phyloP scores from a whole-genome alignment of 1,140 invertebrate species.

The Conus ventricosus region DNA sequence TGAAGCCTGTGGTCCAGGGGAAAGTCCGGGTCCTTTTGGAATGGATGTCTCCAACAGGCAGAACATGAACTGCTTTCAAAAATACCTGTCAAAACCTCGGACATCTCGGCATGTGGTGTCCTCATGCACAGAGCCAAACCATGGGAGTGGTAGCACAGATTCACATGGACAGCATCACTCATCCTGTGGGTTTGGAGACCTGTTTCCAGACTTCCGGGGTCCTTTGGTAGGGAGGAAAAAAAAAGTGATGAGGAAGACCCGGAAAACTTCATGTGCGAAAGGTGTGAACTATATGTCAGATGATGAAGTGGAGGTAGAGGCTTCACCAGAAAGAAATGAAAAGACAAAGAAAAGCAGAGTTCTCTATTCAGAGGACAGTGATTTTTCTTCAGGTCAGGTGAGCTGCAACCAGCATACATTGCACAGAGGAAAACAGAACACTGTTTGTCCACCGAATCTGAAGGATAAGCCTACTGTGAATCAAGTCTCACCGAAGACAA shows the following conservation, averaged over 20 bases:
- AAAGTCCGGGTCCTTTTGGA: conserved; percentile 60
- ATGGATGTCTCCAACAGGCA: conserved; percentile 52
- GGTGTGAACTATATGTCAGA: conserved; percentile 18
- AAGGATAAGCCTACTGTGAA: background rate
- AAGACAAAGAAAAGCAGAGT: background rate
- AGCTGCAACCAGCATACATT: background rate
- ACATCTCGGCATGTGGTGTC: background rate
- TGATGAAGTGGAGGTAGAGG: background rate
- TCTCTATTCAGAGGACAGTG: background rate
- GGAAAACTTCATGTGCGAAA: background rate
- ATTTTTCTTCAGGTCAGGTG: background rate
- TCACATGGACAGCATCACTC: background rate
- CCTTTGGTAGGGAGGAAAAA: background rate
- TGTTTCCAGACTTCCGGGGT: background rate
- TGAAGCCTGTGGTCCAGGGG: conserved; percentile 70
- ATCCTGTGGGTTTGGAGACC: background rate
- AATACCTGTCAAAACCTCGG: conserved; percentile 42
- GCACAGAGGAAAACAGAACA: background rate
- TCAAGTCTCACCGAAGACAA: background rate
- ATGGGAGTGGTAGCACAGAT: background rate
- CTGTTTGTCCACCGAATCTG: background rate
- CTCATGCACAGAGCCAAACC: background rate
- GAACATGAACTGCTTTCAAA: conserved; percentile 63
- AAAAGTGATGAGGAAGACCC: background rate
- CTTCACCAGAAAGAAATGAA: no score